phyloP scores from a whole-genome alignment of 1,140 invertebrate genomes.

The Zaprionus nigranus region DNA sequence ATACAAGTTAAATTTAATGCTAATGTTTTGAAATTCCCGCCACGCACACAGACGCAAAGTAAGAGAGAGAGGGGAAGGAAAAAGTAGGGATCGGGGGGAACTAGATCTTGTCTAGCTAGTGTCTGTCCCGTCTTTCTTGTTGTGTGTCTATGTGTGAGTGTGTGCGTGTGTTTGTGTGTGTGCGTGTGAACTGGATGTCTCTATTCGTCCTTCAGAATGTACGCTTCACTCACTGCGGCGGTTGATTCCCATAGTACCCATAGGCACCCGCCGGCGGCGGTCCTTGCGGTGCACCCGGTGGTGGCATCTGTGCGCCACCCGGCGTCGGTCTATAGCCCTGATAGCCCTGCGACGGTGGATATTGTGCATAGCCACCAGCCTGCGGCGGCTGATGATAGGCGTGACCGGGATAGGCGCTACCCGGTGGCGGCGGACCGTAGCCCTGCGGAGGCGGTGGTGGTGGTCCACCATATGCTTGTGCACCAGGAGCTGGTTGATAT shows the following conservation, averaged over 20 bases:
- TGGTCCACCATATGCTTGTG: constrained; percentile 76
- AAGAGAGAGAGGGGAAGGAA: not conserved
- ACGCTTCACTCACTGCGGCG: constrained; percentile 67
- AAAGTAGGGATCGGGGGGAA: not conserved
- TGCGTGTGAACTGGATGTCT: constrained; percentile 2
- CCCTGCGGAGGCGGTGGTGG: constrained; percentile 73
- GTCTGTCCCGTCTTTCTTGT: not conserved
- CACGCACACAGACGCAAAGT: not conserved
- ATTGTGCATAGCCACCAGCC: constrained; percentile 77
- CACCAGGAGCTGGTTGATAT: constrained; percentile 78
- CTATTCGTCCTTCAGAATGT: constrained; percentile 4
- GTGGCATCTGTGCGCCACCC: constrained; percentile 79
- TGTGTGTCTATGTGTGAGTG: constrained; percentile 3
- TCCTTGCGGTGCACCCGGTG: constrained; percentile 81
- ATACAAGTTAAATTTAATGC: constrained; percentile 33
- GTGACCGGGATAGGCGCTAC: constrained; percentile 77
- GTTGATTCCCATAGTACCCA: constrained; percentile 78
- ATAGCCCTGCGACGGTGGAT: constrained; percentile 80
- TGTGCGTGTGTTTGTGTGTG: constrained; percentile 1
- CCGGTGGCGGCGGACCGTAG: constrained; percentile 79
- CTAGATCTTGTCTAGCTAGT: not conserved
- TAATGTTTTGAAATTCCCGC: constrained; percentile 32
- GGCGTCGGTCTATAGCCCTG: constrained; percentile 78
- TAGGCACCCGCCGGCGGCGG: constrained; percentile 83
- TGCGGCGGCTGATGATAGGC: constrained; percentile 81